Base-by-base conservation (phyloP, 2,888 invertebrate species). In the Girardia tigrina region DNA sequence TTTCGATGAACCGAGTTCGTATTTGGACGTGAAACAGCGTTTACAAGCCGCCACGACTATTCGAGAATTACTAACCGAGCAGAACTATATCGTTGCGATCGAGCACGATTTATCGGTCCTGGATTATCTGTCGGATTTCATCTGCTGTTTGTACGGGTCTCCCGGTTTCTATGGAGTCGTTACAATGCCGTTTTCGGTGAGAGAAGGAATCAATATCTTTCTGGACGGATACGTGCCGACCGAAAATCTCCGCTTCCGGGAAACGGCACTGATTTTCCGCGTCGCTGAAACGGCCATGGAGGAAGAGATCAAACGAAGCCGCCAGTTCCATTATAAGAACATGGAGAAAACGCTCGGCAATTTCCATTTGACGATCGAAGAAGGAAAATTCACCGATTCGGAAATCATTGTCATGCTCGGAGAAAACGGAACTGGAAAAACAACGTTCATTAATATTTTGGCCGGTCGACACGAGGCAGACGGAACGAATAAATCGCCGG, bases 141-240 rank as follows among this genome's bases (percentile, higher is more conserved):
- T 98, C 83, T 99, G 98, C 86, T 93, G 94, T 83, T 86, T 98
- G 75, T 98, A 99, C 85, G 98, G 98, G 76, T n/a, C n/a, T n/a
- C n/a, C n/a, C n/a, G n/a, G n/a, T n/a, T n/a, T n/a, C n/a, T n/a
- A n/a, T n/a, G n/a, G 98, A 80, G 98, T 98, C 75, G 98, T 98
- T 77, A 99, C 98, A 84, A 93, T 97, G 92, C 98, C 98, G n/a
- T n/a, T n/a, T n/a, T n/a, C n/a, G n/a, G n/a, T n/a, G n/a, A n/a
- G n/a, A n/a, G n/a, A n/a, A n/a, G n/a, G n/a, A n/a, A n/a, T n/a
- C n/a, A n/a, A n/a, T n/a, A n/a, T n/a, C n/a, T n/a, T n/a, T n/a
- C n/a, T 98, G 81, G 98, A 98, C 85, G 98, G 98, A 72, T 98
- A 95, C 86, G 94, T 98, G 26, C 97, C 97, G 26, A 97, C 98